Conservation (phyloP, 2,888 invertebrate species). For the Eupelmus urozonus region DNA sequence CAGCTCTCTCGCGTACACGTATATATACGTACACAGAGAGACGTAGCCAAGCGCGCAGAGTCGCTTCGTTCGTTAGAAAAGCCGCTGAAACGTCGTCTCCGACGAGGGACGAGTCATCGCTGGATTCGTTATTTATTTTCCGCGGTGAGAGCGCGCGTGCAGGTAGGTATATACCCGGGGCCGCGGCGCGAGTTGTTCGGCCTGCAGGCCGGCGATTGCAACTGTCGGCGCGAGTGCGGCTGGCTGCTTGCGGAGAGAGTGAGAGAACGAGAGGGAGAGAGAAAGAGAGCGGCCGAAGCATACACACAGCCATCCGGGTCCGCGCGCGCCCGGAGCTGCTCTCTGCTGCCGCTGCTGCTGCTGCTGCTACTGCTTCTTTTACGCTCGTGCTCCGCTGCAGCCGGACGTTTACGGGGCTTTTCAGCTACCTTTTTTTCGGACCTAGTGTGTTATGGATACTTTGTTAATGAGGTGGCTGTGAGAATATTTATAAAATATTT, state of each 20-base stretch:
- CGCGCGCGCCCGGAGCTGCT: not conserved
- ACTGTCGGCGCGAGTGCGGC: constrained; percentile 54
- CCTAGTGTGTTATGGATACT: no score
- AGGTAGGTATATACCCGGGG: no score
- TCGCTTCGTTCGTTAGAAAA: constrained; percentile 4
- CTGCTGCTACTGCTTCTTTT: not conserved
- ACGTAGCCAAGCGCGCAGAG: not conserved
- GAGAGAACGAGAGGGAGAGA: no score
- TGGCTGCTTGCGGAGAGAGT: not conserved
- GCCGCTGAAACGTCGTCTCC: no score
- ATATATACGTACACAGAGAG: not conserved
- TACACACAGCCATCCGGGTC: constrained; percentile 1
- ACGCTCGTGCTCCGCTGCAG: not conserved
- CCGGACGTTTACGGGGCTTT: no score
- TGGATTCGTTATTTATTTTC: no score
- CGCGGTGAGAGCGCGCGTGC: no score
- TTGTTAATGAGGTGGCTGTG: no score
- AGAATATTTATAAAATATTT: no score
- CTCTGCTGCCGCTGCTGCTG: constrained; percentile 6
- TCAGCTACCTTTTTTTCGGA: no score
- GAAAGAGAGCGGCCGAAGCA: no score
- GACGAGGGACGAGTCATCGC: no score
- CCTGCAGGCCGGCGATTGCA: constrained; percentile 60
- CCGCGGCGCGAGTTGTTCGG: constrained; percentile 49
- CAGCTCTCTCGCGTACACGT: constrained; percentile 51